A percentile compares a stretch with the other conserved stretches of the same genome.
Evolutionary conservation across 2,113 vertebrate genomes (phyloP).

Genomic region (Nanorana parkeri): DNA sequence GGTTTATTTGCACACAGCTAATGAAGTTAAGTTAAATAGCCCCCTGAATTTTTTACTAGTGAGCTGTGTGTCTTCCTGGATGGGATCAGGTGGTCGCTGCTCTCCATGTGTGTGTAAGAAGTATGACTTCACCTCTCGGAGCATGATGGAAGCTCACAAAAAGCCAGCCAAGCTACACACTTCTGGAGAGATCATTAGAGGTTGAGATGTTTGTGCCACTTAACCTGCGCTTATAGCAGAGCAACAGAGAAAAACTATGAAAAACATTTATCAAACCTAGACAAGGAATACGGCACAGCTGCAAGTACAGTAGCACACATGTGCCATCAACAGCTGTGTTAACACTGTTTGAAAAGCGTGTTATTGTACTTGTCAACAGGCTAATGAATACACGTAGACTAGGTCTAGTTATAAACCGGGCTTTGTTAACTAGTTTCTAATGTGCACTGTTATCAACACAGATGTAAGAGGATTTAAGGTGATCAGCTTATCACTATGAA

Average conservation of each 20-base stretch:
- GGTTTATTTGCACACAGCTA: background rate
- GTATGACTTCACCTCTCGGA: slow-evolving; percentile 26
- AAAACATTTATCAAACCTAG: background rate
- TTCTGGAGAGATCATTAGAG: slow-evolving; percentile 1
- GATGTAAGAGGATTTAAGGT: too few species aligned
- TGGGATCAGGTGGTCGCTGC: slow-evolving; percentile 6
- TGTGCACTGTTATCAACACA: too few species aligned
- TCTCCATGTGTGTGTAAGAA: background rate
- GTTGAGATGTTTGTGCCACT: background rate
- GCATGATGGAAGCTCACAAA: background rate
- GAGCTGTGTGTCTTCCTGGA: slow-evolving; percentile 31
- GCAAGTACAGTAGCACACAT: background rate
- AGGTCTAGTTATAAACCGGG: background rate
- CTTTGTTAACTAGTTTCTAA: background rate
- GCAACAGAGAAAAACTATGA: background rate
- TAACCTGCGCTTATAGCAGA: background rate
- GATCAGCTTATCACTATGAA: too few species aligned
- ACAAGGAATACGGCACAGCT: background rate
- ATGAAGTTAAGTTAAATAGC: slow-evolving; percentile 22
- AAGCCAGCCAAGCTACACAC: background rate
- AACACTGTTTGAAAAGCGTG: background rate
- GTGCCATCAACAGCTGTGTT: background rate
- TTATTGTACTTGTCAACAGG: too few species aligned
- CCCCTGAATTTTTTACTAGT: slow-evolving; percentile 9
- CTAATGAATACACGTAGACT: background rate